Evolutionary conservation across 2,888 invertebrate genomes (phyloP).

Genomic region (Diaprepes abbreviatus): DNA sequence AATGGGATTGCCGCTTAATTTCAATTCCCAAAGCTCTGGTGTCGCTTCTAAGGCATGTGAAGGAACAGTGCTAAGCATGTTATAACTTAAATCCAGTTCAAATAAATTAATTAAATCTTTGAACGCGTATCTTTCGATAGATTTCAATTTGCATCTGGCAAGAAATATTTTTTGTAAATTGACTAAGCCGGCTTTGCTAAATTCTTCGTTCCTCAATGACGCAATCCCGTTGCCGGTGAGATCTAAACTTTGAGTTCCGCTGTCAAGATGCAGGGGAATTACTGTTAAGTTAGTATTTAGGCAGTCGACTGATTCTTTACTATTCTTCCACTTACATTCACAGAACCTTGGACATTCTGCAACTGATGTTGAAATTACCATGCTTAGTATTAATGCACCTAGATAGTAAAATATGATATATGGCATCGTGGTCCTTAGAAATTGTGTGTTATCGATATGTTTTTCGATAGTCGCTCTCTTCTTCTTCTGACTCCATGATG

Average conservation of each 20-base stretch:
- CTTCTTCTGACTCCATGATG: slow-evolving; percentile 55
- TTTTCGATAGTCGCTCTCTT: slow-evolving; percentile 49
- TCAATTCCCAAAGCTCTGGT: slow-evolving; percentile 81
- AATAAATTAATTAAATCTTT: slow-evolving; percentile 84
- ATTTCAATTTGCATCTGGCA: slow-evolving; percentile 77
- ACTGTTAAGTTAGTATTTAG: slow-evolving; percentile 80
- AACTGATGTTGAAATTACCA: slow-evolving; percentile 66
- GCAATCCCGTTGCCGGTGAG: slow-evolving; percentile 81
- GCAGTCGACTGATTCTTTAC: slow-evolving; percentile 88
- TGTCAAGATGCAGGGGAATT: slow-evolving; percentile 81
- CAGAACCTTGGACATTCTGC: slow-evolving; percentile 82
- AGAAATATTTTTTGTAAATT: slow-evolving; percentile 87
- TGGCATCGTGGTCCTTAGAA: slow-evolving; percentile 27
- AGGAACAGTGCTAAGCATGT: slow-evolving; percentile 77
- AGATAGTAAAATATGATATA: slow-evolving; percentile 36
- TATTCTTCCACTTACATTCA: slow-evolving; percentile 91
- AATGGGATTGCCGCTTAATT: slow-evolving; percentile 83
- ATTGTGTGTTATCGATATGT: slow-evolving; percentile 18
- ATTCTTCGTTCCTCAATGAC: slow-evolving; percentile 79
- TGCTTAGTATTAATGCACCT: slow-evolving; percentile 58
- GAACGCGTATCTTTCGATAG: slow-evolving; percentile 81
- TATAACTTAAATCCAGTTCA: slow-evolving; percentile 85
- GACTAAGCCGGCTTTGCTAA: slow-evolving; percentile 80
- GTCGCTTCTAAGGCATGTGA: slow-evolving; percentile 81
- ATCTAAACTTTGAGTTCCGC: slow-evolving; percentile 85